phyloP scores from a whole-genome alignment of 2,888 invertebrate genomes.

The Oconnorella tubifera region DNA sequence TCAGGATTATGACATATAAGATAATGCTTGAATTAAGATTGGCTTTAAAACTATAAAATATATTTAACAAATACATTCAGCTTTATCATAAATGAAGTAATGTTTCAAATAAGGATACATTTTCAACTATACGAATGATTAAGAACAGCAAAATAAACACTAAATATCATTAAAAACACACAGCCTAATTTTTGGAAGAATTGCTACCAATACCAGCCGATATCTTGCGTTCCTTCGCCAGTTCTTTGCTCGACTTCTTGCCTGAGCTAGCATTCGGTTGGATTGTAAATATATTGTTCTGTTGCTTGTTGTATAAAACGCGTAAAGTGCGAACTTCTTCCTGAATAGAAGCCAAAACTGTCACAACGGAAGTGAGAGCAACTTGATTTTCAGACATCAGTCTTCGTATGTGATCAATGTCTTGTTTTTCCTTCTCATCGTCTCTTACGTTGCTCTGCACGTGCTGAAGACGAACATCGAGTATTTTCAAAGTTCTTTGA shows the following conservation, averaged over 20 bases:
- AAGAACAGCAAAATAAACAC: no score
- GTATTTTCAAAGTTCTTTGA: conserved; percentile 51
- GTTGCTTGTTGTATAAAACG: conserved; percentile 30
- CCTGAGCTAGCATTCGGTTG: conserved; percentile 15
- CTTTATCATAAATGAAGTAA: no score
- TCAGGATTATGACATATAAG: no score
- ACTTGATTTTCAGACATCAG: conserved; percentile 56
- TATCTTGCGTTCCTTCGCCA: not conserved
- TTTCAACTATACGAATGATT: no score
- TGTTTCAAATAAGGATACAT: no score
- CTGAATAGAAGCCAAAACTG: conserved; percentile 53
- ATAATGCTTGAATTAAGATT: no score
- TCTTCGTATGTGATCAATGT: conserved; percentile 52
- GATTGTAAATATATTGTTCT: conserved; percentile 27
- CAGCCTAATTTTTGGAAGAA: not conserved
- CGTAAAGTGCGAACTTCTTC: conserved; percentile 28
- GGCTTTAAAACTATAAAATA: no score
- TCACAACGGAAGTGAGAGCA: conserved; percentile 53
- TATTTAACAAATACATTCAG: no score
- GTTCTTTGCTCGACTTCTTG: not conserved
- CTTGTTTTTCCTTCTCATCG: conserved; percentile 52
- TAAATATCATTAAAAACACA: no score
- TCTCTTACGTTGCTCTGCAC: conserved; percentile 53
- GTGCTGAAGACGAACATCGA: conserved; percentile 54
- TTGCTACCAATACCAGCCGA: not conserved